Evolutionary conservation across 1,140 invertebrate genomes (phyloP).

Genomic region (Drosophila lacteicornis): DNA sequence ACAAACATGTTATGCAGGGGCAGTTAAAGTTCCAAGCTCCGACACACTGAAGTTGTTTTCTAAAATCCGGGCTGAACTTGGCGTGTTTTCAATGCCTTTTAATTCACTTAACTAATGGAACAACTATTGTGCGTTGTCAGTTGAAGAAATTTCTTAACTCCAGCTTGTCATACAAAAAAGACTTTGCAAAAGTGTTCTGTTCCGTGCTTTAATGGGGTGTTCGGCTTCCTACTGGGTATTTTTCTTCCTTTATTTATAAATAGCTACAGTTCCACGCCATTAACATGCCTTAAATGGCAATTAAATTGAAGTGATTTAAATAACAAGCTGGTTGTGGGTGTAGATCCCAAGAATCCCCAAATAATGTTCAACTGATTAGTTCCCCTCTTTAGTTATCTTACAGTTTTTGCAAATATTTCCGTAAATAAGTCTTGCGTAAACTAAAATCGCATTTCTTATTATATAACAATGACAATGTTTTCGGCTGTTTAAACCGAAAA

Average conservation of each 20-base stretch:
- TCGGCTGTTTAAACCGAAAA: background rate
- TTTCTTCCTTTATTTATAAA: background rate
- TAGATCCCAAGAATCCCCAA: too few relatives aligned
- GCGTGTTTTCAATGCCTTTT: background rate
- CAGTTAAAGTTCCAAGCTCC: background rate
- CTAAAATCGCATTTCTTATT: background rate
- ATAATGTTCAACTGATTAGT: background rate
- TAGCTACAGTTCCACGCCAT: background rate
- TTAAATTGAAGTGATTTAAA: background rate
- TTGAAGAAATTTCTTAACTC: background rate
- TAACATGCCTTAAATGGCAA: background rate
- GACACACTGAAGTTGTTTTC: background rate
- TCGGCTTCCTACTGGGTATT: background rate
- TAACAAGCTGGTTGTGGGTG: background rate
- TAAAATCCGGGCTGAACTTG: background rate
- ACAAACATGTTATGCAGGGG: constrained; percentile 1
- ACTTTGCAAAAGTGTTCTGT: background rate
- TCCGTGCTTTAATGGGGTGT: background rate
- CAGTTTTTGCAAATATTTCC: background rate
- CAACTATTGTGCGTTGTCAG: background rate
- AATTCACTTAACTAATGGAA: background rate
- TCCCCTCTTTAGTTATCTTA: background rate
- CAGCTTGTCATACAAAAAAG: too few relatives aligned
- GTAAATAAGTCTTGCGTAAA: background rate
- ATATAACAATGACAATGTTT: background rate